Evolutionary conservation across 2,888 invertebrate genomes (phyloP), one percentile per base, ranked within the genome.

Genomic region (Spodoptera exigua): DNA sequence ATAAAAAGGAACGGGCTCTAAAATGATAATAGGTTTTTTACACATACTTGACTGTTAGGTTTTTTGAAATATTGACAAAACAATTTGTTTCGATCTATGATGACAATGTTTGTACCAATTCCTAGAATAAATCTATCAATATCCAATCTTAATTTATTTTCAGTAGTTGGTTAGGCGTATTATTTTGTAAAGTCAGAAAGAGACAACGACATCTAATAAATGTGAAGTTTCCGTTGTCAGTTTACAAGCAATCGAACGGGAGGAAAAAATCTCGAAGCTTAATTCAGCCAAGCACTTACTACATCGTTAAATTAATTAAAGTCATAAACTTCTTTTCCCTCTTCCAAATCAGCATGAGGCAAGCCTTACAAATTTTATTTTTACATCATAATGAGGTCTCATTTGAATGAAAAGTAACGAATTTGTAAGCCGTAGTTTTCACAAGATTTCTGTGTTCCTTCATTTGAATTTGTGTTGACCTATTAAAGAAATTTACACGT

Each of bases 321-420:
- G 43, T 58, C 57, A 70, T 54, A 54, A 70, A 74, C 36, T 52
- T 61, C 51, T 56, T 58, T 59, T 32, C 52, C 41, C 49, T 53
- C 35, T 18, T 45, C 54, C 34, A 71, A 75, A 78, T 71, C 66
- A 59, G 58, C 61, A 60, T 52, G 60, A 46, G 71, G 71, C 47
- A 44, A 76, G 69, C 64, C 76, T 74, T 75, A 72, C 74, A 74
- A 77, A 70, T 78, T 71, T 71, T 80, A 76, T 77, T 79, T 82
- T 81, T 79, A 79, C 78, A 74, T 79, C 74, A 79, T 83, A 84
- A 84, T 84, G 81, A 82, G 71, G 57, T 49, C 54, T 57, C 72
- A 74, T 76, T 80, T 79, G 73, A 72, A 82, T 79, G 70, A 57
- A 73, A 69, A 78, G 70, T 70, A 71, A 75, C 76, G 68, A 79